Evolutionary conservation across 2,113 vertebrate species (phyloP).

Genomic region (Laticauda laticaudata): DNA sequence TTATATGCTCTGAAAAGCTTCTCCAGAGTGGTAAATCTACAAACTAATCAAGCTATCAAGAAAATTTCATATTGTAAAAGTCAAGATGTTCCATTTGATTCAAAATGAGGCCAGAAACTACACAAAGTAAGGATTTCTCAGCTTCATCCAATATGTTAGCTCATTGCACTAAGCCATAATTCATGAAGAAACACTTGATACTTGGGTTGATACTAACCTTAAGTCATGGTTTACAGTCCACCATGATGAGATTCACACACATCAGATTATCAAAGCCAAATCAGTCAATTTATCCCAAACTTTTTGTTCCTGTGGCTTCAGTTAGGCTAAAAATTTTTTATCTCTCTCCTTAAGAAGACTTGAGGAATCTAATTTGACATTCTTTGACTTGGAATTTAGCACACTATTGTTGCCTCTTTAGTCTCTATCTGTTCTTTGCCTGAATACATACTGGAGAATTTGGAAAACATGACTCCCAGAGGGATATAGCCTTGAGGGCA

Average conservation of each 20-base stretch:
- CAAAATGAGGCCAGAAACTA: background rate
- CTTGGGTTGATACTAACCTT: background rate
- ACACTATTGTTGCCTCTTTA: background rate
- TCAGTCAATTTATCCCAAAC: background rate
- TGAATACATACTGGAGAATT: background rate
- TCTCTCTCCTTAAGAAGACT: background rate
- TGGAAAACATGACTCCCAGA: background rate
- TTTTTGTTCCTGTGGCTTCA: background rate
- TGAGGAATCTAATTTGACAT: background rate
- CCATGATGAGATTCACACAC: background rate
- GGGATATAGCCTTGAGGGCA: too few relatives aligned
- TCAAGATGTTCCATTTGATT: background rate
- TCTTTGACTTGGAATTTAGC: background rate
- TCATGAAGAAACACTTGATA: background rate
- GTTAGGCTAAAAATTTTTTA: background rate
- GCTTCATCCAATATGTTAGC: background rate
- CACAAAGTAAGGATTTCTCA: background rate
- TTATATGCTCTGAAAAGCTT: background rate
- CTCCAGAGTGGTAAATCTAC: background rate
- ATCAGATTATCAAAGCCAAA: background rate
- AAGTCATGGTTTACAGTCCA: background rate
- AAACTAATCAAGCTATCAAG: background rate
- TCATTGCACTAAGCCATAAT: background rate
- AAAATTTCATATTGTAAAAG: background rate
- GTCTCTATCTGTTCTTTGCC: background rate